phyloP scores from a whole-genome alignment of 1,140 invertebrate species.

The Danaus plexippus region DNA sequence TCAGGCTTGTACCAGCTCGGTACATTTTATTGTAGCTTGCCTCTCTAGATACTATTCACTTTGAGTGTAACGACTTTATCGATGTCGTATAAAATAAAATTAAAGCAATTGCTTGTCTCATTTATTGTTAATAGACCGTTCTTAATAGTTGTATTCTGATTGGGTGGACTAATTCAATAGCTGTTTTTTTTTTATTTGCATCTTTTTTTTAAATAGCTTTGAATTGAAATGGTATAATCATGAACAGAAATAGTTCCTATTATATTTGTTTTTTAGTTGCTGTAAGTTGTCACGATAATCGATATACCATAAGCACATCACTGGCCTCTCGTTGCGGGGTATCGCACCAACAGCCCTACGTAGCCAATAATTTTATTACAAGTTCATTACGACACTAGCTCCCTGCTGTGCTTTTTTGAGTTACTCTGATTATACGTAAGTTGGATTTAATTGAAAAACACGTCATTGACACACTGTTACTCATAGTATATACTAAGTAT shows the following conservation, averaged over 20 bases:
- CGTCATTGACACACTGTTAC: not conserved
- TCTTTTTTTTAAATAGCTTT: too few relatives aligned
- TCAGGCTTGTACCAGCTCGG: conserved; percentile 65
- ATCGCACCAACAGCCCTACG: conserved; percentile 61
- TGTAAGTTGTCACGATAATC: conserved; percentile 15
- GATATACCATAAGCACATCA: conserved; percentile 29
- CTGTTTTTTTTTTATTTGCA: too few relatives aligned
- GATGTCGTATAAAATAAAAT: conserved; percentile 51
- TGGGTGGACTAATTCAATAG: too few relatives aligned
- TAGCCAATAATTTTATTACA: conserved; percentile 71
- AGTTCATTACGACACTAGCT: conserved; percentile 63
- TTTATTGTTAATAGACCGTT: too few relatives aligned
- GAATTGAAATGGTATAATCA: too few relatives aligned
- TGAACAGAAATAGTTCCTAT: too few relatives aligned
- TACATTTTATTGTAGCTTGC: conserved; percentile 71
- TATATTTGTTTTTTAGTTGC: too few relatives aligned
- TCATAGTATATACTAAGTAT: too few relatives aligned
- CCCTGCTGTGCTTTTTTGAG: conserved; percentile 37
- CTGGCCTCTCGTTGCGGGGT: conserved; percentile 57
- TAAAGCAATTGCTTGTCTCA: conserved; percentile 28
- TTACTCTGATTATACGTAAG: conserved; percentile 15
- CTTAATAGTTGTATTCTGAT: too few relatives aligned
- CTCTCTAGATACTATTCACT: conserved; percentile 61
- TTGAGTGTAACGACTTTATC: conserved; percentile 45
- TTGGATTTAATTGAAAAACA: not conserved